Percentiles rank a stretch among this genome's conserved stretches.
These are phyloP conservation scores for Tromatobia lineatoria DNA, from an alignment of 2,888 invertebrate species.

Conservation along the genomic window DNA sequence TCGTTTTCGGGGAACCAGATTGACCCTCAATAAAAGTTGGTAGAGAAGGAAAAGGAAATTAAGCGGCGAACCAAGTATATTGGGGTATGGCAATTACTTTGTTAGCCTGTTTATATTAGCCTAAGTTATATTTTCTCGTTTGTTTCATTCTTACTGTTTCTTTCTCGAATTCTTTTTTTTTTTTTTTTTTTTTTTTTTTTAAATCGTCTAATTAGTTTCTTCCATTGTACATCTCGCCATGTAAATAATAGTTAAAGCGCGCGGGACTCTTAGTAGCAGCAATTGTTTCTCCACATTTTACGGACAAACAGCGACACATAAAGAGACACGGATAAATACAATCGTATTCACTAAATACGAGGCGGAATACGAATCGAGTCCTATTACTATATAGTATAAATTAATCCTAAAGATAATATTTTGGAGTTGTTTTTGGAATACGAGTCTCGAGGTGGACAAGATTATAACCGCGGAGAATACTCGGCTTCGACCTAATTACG, in stretches of 20 bases:
- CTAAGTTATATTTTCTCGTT: conserved; percentile 30
- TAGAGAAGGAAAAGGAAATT: neutral
- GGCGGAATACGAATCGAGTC: conserved; percentile 41
- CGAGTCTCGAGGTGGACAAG: conserved; percentile 25
- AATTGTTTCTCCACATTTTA: conserved; percentile 19
- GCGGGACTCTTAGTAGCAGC: conserved; percentile 23
- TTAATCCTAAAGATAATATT: conserved; percentile 43
- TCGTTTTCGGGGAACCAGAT: neutral
- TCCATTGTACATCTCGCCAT: conserved; percentile 46
- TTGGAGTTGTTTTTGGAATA: conserved; percentile 45
- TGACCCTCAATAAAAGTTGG: neutral
- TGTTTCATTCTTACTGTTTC: neutral
- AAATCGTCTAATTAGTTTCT: conserved; percentile 26
- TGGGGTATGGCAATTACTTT: conserved; percentile 44
- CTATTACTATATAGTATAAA: conserved; percentile 39
- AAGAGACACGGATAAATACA: neutral
- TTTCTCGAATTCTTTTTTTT: neutral
- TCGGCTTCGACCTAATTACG: conserved; percentile 49
- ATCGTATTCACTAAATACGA: conserved; percentile 9
- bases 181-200: neutral
- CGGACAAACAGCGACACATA: conserved; percentile 27
- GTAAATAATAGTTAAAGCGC: conserved; percentile 60
- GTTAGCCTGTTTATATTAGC: conserved; percentile 47
- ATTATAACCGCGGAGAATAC: conserved; percentile 56
- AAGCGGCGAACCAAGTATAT: conserved; percentile 27